Base-by-base conservation (phyloP, 30 jellyfish, hydroid and myxozoan species). In the Pseudorhiza aurosa region DNA sequence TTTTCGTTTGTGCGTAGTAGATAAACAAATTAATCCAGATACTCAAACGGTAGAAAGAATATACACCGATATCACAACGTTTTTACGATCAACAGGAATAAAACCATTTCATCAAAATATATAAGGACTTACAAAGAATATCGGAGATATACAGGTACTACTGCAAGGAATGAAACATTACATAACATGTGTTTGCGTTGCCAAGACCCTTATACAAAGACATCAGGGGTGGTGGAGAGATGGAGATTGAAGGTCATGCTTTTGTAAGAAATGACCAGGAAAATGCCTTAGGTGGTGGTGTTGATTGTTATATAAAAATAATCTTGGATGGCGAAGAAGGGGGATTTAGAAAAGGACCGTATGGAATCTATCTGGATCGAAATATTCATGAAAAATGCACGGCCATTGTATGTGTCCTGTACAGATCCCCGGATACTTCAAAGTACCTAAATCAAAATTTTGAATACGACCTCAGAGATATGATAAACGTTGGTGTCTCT, bases 381-480 rank as follows among this genome's bases (percentile, higher is more conserved):
- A 68, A 39, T 39, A 18, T 68, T 68, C 27, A 42, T 68, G 68
- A 68, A 68, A 68, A 68, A 68, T 35, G 63, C 82, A 35, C 82
- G 82, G 8, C 82, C 82, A 9, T 68, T 12, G 68, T 68, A 18
- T 68, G 82, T 37, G 43, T 68, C 82, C 68, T 68, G 68, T 68
- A 68, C 42, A 68, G 63, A 37, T 72, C 74, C 39, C 85, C 90
- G 37, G 90, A 78, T 31, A 64, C 69, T 29, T 78, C 87, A 62
- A 78, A 78, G 39, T 60, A 78, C 75, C 85, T 78, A 18, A 76
- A 62, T 17, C 47, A 30, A 42, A 78, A 62, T 68, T 78, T 78
- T 26, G 85, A n/a, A 15, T 4, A 35, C 44, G 32, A 60, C 11
- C 63, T 78, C 26, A 24, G 58, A 33, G 72, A 78, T 45, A 78